These are phyloP conservation scores for Notolabrus celidotus DNA, from an alignment of 2,797 vertebrate genomes.

Conservation along the genomic window DNA sequence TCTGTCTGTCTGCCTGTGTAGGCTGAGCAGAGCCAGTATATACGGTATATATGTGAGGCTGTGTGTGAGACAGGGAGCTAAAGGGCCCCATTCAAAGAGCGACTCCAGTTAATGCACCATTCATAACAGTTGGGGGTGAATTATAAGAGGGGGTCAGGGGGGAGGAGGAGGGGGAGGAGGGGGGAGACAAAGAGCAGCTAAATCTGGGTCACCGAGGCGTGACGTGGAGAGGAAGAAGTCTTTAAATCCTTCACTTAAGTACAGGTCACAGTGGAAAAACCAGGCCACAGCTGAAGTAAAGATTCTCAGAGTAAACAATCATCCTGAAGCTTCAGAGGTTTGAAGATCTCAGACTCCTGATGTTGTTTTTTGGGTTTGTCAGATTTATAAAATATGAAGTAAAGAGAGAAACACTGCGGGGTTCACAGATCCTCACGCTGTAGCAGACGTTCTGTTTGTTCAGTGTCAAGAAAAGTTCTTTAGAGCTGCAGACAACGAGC, in stretches of 20 bases:
- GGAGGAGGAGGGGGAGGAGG: conserved; percentile 7
- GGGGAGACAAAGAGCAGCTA: conserved; percentile 33
- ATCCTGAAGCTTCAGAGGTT: too few species aligned
- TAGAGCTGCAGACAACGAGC: neutral
- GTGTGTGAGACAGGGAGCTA: conserved; percentile 25
- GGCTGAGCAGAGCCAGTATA: conserved; percentile 10
- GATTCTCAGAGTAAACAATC: too few species aligned
- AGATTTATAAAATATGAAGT: too few species aligned
- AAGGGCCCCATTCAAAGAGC: conserved; percentile 77
- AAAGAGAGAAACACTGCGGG: too few species aligned
- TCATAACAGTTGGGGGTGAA: conserved; percentile 80
- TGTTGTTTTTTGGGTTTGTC: too few species aligned
- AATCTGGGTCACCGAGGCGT: conserved; percentile 51
- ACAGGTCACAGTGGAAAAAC: too few species aligned
- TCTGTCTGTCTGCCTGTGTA: conserved; percentile 56
- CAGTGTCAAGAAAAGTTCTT: too few species aligned
- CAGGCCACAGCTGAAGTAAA: too few species aligned
- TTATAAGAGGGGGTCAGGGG: conserved; percentile 72
- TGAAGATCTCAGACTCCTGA: too few species aligned
- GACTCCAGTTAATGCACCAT: conserved; percentile 82
- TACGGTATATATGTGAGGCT: neutral
- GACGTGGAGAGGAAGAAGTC: neutral
- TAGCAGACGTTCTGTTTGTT: too few species aligned
- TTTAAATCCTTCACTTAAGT: neutral
- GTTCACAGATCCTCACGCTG: too few species aligned